Evolutionary conservation across 2,888 invertebrate genomes (phyloP).

Genomic region (Pseudococcus longispinus): DNA sequence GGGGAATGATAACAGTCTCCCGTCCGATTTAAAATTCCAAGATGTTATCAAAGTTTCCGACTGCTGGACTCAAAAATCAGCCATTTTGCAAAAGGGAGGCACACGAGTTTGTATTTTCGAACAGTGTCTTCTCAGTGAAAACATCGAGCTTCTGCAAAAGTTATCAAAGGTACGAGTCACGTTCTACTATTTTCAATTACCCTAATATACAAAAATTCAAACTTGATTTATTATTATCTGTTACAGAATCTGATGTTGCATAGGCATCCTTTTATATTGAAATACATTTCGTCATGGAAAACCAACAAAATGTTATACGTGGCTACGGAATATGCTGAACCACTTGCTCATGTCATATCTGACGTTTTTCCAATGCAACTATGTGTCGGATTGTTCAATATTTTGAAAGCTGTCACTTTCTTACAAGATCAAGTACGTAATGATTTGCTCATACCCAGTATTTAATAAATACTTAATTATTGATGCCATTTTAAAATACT

Average conservation of each 20-base stretch:
- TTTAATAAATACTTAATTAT: not conserved
- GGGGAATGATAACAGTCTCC: constrained; percentile 79
- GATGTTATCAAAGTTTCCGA: constrained; percentile 80
- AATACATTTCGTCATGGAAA: constrained; percentile 82
- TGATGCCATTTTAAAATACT: not conserved
- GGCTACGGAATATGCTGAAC: constrained; percentile 82
- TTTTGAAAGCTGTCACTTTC: constrained; percentile 82
- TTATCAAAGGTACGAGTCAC: constrained; percentile 73
- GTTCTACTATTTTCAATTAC: constrained; percentile 17
- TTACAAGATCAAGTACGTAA: constrained; percentile 80
- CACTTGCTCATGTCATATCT: constrained; percentile 72
- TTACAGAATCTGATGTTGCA: constrained; percentile 81
- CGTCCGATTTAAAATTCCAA: constrained; percentile 76
- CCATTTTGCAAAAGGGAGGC: constrained; percentile 69
- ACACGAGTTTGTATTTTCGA: constrained; percentile 77
- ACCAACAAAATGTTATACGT: constrained; percentile 77
- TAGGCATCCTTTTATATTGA: constrained; percentile 85
- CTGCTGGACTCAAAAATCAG: constrained; percentile 77
- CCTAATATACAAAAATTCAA: not conserved
- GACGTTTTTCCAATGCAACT: constrained; percentile 79
- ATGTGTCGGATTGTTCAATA: constrained; percentile 82
- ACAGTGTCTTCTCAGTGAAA: constrained; percentile 65
- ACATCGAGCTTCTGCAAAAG: constrained; percentile 72
- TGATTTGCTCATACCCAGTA: constrained; percentile 43
- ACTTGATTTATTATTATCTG: not conserved